Conservation (phyloP, 1,140 invertebrate genomes). For the Mactra quadrangularis region DNA sequence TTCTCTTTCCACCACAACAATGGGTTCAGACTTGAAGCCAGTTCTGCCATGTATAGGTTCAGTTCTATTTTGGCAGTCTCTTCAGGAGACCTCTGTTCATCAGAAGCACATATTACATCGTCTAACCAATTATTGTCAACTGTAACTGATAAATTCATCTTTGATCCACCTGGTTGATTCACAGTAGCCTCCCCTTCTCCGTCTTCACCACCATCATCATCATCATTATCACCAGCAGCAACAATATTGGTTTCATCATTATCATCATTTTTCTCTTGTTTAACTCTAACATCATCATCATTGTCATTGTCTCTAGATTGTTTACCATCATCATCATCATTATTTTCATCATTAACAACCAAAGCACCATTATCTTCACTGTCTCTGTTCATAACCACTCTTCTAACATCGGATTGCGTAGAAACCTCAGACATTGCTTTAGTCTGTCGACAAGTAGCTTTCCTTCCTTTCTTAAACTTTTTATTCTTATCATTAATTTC, state of each 20-base stretch:
- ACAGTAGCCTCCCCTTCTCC: background rate
- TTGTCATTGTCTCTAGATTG: slow-evolving; percentile 5
- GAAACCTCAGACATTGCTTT: slow-evolving; percentile 45
- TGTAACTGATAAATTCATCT: slow-evolving; percentile 26
- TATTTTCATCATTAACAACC: slow-evolving; percentile 12
- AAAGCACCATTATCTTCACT: slow-evolving; percentile 33
- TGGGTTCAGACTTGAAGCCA: slow-evolving; percentile 30
- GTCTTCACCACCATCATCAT: background rate
- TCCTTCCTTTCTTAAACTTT: slow-evolving; percentile 38
- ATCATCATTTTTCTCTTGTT: slow-evolving; percentile 9
- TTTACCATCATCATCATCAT: background rate
- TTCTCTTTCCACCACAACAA: slow-evolving; percentile 57
- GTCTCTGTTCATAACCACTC: slow-evolving; percentile 21
- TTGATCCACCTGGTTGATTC: background rate
- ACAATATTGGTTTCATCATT: background rate
- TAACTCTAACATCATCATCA: background rate
- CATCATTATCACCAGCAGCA: background rate
- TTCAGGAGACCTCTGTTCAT: slow-evolving; percentile 45
- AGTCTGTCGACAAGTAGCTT: slow-evolving; percentile 29
- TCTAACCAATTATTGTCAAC: slow-evolving; percentile 59
- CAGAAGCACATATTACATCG: slow-evolving; percentile 49
- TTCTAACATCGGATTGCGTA: slow-evolving; percentile 35
- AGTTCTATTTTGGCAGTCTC: slow-evolving; percentile 51
- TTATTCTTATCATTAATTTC: slow-evolving; percentile 17
- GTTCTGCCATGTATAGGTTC: slow-evolving; percentile 56